These are phyloP conservation scores for Microcebus tavaratra DNA, from an alignment of 2,113 vertebrate genomes.

Conservation along the genomic window DNA sequence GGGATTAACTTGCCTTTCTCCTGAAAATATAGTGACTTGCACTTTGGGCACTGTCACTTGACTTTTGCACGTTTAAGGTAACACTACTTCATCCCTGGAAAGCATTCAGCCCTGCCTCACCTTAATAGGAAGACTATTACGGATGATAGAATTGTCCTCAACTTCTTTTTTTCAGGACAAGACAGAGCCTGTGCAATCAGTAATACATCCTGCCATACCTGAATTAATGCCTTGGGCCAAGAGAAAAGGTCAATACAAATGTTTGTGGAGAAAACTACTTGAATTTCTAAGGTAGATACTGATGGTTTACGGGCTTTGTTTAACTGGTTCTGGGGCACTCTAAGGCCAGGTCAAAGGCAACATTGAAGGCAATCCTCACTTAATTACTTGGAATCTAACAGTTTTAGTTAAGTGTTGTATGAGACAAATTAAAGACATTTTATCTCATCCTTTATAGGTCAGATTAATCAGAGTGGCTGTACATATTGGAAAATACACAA, in stretches of 20 bases:
- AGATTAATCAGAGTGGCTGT: background rate
- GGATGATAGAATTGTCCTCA: background rate
- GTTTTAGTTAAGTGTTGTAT: background rate
- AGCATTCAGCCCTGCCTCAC: background rate
- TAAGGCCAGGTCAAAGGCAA: background rate
- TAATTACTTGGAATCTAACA: background rate
- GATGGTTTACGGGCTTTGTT: background rate
- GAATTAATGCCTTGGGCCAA: background rate
- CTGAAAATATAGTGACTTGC: background rate
- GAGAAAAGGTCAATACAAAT: background rate
- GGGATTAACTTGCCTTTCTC: background rate
- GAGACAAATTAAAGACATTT: background rate
- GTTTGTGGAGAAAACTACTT: background rate
- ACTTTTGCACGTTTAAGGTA: background rate
- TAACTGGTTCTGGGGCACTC: background rate
- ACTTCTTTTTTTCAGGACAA: background rate
- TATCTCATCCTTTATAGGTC: background rate
- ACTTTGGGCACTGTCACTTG: background rate
- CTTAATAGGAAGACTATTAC: background rate
- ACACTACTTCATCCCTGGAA: background rate
- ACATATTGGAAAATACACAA: background rate
- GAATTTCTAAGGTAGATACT: background rate
- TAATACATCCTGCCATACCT: background rate
- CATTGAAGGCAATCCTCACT: background rate
- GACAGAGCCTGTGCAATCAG: background rate